Evolutionary conservation across 2,113 vertebrate genomes (phyloP).

Genomic region (Saimiri boliviensis): DNA sequence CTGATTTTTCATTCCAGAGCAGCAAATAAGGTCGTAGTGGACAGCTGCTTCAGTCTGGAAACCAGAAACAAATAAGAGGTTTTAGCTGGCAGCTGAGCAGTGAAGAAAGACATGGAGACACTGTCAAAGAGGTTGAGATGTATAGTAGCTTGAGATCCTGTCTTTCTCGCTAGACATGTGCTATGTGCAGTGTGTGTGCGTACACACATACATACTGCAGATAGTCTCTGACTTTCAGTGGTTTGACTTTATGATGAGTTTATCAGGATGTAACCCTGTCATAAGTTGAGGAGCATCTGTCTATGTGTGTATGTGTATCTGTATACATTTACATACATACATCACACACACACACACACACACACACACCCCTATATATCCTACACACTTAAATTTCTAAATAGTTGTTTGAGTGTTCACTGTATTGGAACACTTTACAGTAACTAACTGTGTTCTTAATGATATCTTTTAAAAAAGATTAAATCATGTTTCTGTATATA

Average conservation of each 20-base stretch:
- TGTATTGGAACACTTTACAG: not conserved
- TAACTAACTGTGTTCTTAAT: constrained; percentile 1
- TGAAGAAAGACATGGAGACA: not conserved
- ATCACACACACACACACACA: not conserved
- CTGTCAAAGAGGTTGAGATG: not conserved
- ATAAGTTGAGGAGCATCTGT: not conserved
- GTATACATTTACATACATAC: not conserved
- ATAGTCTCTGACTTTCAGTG: not conserved
- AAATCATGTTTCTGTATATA: not conserved
- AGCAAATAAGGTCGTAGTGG: not conserved
- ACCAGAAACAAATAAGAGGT: not conserved
- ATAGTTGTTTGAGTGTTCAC: not conserved
- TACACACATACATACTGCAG: not conserved
- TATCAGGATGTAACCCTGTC: not conserved
- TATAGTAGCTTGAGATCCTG: not conserved
- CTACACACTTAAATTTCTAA: not conserved
- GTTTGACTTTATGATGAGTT: not conserved
- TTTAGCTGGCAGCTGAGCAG: not conserved
- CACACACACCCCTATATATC: not conserved
- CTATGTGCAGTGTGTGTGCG: no score
- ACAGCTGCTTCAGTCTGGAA: not conserved
- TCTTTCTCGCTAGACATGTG: not conserved
- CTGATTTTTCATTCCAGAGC: constrained; percentile 5
- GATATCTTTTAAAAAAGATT: not conserved
- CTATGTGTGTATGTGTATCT: not conserved